phyloP scores from a whole-genome alignment of 1,140 invertebrate species.

The Cydia splendana region DNA sequence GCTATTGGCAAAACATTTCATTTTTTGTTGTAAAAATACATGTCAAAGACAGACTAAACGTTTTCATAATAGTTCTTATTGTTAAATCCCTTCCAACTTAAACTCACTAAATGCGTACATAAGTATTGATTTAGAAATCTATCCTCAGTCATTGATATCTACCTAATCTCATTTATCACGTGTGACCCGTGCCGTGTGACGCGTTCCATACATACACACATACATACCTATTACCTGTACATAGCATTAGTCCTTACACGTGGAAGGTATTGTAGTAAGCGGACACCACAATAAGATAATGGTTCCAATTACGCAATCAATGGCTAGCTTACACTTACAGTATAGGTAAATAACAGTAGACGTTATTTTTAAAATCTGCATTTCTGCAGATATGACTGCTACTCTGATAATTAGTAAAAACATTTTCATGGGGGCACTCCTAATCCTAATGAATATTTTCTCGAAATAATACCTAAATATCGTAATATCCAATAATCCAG shows the following conservation, averaged over 20 bases:
- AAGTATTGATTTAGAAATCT: not conserved
- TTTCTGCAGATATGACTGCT: not conserved
- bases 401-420: too few species aligned
- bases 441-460: too few species aligned
- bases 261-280: not conserved
- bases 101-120: not conserved
- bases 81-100: too few species aligned
- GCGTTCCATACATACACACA: not conserved
- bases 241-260: not conserved
- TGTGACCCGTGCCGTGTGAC: not conserved
- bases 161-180: constrained; percentile 5
- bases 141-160: not conserved
- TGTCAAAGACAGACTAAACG: too few species aligned
- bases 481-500: too few species aligned
- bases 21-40: too few species aligned
- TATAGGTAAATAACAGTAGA: not conserved
- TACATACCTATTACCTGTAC: not conserved
- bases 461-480: too few species aligned
- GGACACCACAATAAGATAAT: not conserved
- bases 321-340: too few species aligned
- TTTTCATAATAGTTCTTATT: too few species aligned
- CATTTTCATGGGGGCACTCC: too few species aligned
- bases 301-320: not conserved
- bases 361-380: not conserved
- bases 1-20: too few species aligned